These are phyloP conservation scores for Cephalopachus bancanus DNA, from an alignment of 2,797 vertebrate genomes.

Conservation along the genomic window DNA sequence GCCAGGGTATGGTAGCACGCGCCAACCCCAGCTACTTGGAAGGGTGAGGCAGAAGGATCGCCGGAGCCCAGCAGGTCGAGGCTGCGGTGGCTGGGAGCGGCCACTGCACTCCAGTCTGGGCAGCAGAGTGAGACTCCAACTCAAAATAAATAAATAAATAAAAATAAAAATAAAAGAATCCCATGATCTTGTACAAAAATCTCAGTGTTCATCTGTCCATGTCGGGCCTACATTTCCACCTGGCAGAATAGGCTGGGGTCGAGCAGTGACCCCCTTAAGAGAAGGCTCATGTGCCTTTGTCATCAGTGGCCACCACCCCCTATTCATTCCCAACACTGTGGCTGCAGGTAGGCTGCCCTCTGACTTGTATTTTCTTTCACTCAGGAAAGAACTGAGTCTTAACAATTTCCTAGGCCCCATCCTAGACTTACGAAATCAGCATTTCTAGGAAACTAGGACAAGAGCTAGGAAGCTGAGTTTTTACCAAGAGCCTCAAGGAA, in stretches of 20 bases:
- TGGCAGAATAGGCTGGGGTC: not conserved
- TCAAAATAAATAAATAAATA: not conserved
- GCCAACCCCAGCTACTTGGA: not conserved
- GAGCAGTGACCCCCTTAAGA: not conserved
- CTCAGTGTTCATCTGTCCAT: not conserved
- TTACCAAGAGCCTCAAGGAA: too few species aligned
- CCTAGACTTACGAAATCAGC: too few species aligned
- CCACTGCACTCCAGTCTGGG: not conserved
- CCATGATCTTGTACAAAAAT: not conserved
- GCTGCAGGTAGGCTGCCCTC: not conserved
- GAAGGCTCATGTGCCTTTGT: not conserved
- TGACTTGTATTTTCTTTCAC: not conserved
- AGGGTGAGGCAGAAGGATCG: not conserved
- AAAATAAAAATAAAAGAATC: not conserved
- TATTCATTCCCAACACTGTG: not conserved
- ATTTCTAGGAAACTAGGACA: too few species aligned
- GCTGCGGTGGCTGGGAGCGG: not conserved
- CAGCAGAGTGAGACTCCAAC: not conserved
- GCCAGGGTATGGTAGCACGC: not conserved
- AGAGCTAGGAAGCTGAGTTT: too few species aligned
- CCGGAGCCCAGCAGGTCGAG: not conserved
- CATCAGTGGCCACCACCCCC: not conserved
- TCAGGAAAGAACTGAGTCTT: constrained; percentile 9
- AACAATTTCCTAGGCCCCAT: not conserved
- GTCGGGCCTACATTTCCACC: not conserved